phyloP scores from a whole-genome alignment of 2,888 invertebrate species.

The Watsonalla binaria region DNA sequence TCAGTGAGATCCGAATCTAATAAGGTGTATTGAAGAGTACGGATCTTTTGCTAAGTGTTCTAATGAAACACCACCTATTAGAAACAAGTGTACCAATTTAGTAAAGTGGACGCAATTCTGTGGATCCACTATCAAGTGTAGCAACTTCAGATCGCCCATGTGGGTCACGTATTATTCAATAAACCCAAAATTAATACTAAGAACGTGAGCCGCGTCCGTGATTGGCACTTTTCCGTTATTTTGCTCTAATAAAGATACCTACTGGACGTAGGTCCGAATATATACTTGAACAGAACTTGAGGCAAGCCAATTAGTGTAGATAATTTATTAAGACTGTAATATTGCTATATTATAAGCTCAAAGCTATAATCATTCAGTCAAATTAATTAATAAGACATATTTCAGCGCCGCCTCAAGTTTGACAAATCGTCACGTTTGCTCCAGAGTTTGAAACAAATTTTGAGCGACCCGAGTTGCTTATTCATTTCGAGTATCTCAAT shows the following conservation, averaged over 20 bases:
- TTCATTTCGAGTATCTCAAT: constrained; percentile 45
- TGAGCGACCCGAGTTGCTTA: constrained; percentile 45
- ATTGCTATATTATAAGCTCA: constrained; percentile 19
- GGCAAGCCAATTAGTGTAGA: constrained; percentile 17
- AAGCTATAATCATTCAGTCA: constrained; percentile 43
- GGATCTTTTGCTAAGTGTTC: neutral
- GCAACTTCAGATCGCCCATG: constrained; percentile 45
- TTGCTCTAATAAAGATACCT: constrained; percentile 50
- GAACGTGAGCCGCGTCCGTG: constrained; percentile 52
- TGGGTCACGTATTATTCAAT: constrained; percentile 72
- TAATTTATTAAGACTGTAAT: constrained; percentile 31
- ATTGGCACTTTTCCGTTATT: constrained; percentile 50
- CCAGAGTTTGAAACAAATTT: constrained; percentile 20
- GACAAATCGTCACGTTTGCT: constrained; percentile 35
- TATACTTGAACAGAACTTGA: constrained; percentile 30
- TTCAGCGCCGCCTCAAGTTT: constrained; percentile 36
- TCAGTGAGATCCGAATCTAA: neutral
- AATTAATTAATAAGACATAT: constrained; percentile 54
- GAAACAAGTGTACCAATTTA: constrained; percentile 45
- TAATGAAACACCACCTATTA: constrained; percentile 23
- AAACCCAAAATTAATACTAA: constrained; percentile 70
- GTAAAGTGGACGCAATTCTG: constrained; percentile 51
- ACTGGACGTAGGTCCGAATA: constrained; percentile 29
- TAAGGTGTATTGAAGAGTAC: neutral
- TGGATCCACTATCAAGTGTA: constrained; percentile 44